These are phyloP conservation scores for Mimas tiliae DNA, from an alignment of 2,888 invertebrate genomes.

Conservation along the genomic window DNA sequence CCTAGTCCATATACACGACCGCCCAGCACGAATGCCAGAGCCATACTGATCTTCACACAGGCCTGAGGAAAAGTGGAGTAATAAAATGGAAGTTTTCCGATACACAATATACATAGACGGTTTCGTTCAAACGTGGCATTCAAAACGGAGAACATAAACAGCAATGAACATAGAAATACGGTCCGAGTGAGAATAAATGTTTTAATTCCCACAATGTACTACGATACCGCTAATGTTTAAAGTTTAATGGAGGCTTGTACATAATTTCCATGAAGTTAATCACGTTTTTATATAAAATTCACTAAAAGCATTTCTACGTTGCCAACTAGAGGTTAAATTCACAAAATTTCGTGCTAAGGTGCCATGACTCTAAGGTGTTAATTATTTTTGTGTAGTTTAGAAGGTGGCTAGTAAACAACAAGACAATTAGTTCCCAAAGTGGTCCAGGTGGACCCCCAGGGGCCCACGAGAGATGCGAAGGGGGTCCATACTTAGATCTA, in stretches of 20 bases:
- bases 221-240: conserved; percentile 19
- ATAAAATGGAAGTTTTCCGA: not conserved
- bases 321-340: not conserved
- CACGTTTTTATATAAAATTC: conserved; percentile 17
- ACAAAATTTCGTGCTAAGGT: not conserved
- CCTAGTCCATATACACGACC: conserved; percentile 50
- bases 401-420: not conserved
- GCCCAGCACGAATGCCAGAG: conserved; percentile 65
- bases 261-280: conserved; percentile 16
- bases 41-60: conserved; percentile 57
- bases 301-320: conserved; percentile 20
- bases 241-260: conserved; percentile 20
- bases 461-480: too few species aligned
- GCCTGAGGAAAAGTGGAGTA: not conserved
- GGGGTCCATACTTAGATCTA: too few species aligned
- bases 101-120: not conserved
- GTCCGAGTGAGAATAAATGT: not conserved
- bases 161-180: not conserved
- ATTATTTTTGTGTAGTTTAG: not conserved
- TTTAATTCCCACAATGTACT: not conserved
- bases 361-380: not conserved
- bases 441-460: too few species aligned
- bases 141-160: not conserved
- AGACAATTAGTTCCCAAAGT: too few species aligned
- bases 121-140: not conserved